These are phyloP conservation scores for Danaus plexippus DNA, from an alignment of 1,140 invertebrate genomes.

Conservation along the genomic window DNA sequence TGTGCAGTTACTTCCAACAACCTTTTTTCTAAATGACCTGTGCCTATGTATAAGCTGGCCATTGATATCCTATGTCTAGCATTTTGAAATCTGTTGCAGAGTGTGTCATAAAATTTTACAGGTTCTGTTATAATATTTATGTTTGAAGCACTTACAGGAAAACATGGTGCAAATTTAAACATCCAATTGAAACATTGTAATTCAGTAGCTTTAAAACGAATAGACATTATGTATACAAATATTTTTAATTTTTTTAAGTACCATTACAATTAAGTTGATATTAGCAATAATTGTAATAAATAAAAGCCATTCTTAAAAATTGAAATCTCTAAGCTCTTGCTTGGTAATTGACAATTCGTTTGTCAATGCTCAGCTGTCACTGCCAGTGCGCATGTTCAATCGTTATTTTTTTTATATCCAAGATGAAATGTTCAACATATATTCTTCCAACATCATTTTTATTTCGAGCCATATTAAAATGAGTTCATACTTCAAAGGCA, in stretches of 20 bases:
- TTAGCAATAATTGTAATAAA: too few relatives aligned
- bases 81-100: conserved; percentile 79
- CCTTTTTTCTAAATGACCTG: conserved; percentile 85
- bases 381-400: too few relatives aligned
- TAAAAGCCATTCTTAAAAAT: too few relatives aligned
- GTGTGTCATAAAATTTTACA: conserved; percentile 80
- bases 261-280: too few relatives aligned
- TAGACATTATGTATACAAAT: conserved; percentile 29
- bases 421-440: too few relatives aligned
- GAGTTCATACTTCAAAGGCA: too few relatives aligned
- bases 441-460: too few relatives aligned
- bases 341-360: too few relatives aligned
- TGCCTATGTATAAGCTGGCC: conserved; percentile 95
- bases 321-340: too few relatives aligned
- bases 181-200: conserved; percentile 76
- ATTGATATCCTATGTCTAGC: conserved; percentile 87
- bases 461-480: too few relatives aligned
- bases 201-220: conserved; percentile 52
- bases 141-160: conserved; percentile 79
- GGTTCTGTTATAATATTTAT: conserved; percentile 83
- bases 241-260: not conserved
- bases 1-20: conserved; percentile 79
- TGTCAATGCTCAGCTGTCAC: too few relatives aligned
- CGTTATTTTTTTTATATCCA: too few relatives aligned
- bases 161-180: conserved; percentile 78